Evolutionary conservation across 2,888 invertebrate genomes (phyloP), one percentile per base, ranked within the genome.

Genomic region (Luperina testacea): DNA sequence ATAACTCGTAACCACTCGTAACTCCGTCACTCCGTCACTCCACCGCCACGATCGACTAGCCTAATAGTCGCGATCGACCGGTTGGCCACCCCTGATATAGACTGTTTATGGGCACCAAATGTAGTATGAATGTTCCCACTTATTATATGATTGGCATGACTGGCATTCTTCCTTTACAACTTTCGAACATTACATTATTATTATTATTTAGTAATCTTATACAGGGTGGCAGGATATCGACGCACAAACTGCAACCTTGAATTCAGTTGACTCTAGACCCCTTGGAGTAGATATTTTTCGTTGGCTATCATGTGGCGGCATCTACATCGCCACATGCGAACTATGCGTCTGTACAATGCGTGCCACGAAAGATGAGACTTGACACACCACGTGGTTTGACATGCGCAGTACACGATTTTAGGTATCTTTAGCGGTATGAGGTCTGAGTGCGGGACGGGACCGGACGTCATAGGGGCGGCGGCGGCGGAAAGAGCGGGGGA

Each of bases 31-130:
- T n/a, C n/a, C n/a, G n/a, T n/a, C n/a, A n/a, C n/a, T n/a, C n/a
- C n/a, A n/a, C n/a, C n/a, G n/a, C n/a, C n/a, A n/a, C n/a, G n/a
- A n/a, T n/a, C n/a, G n/a, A n/a, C n/a, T n/a, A n/a, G n/a, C n/a
- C n/a, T n/a, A n/a, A n/a, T n/a, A n/a, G n/a, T n/a, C n/a, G n/a
- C n/a, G n/a, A n/a, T n/a, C n/a, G n/a, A n/a, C n/a, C n/a, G n/a
- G n/a, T n/a, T n/a, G n/a, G n/a, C n/a, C n/a, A n/a, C n/a, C n/a
- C n/a, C n/a, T n/a, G n/a, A n/a, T n/a, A n/a, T n/a, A 11, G 8
- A 61, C 24, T 73, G 17, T 75, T 57, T 57, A 80, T 70, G 45
- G n/a, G 53, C 84, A 83, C 51, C 68, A 27, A 59, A 80, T 1
- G 20, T 53, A 69, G 27, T 71, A 57, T 38, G 15, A 68, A 76